Evolutionary conservation across 2,113 vertebrate genomes (phyloP).

Genomic region (Lepisosteus oculatus): DNA sequence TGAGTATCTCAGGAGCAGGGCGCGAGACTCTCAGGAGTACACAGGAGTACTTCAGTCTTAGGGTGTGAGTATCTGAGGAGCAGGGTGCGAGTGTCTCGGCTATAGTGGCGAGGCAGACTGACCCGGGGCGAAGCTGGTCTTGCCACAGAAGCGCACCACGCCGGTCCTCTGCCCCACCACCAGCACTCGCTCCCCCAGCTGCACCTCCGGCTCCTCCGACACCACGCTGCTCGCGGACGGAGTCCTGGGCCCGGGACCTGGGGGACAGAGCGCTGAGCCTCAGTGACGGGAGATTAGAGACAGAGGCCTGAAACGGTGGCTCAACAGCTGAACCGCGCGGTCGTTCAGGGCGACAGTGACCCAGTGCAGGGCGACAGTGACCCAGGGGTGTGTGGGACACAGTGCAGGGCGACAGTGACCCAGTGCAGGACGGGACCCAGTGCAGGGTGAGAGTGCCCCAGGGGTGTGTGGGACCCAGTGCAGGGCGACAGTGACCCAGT

Average conservation of each 20-base stretch:
- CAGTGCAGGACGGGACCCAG: no score
- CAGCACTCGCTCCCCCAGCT: conserved; percentile 82
- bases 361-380: no score
- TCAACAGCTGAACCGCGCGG: no score
- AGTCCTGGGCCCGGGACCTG: conserved; percentile 50
- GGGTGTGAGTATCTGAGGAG: background rate
- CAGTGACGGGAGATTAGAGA: background rate
- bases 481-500: no score
- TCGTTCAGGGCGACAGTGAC: no score
- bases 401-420: no score
- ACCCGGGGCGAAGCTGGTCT: conserved; percentile 93
- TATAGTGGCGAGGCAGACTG: background rate
- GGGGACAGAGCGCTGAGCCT: background rate
- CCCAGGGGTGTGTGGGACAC: no score
- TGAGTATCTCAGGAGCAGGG: background rate
- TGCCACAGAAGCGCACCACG: conserved; percentile 81
- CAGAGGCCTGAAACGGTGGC: no score
- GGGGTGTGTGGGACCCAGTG: no score
- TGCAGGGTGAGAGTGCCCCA: no score
- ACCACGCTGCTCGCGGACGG: conserved; percentile 58
- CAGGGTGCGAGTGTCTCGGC: background rate
- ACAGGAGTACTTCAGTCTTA: no score
- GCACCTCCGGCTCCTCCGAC: conserved; percentile 64
- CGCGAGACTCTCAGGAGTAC: no score
- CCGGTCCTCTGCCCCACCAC: conserved; percentile 92